Conservation (phyloP, 2,113 vertebrate species). For the Aspidoscelis tigris region DNA sequence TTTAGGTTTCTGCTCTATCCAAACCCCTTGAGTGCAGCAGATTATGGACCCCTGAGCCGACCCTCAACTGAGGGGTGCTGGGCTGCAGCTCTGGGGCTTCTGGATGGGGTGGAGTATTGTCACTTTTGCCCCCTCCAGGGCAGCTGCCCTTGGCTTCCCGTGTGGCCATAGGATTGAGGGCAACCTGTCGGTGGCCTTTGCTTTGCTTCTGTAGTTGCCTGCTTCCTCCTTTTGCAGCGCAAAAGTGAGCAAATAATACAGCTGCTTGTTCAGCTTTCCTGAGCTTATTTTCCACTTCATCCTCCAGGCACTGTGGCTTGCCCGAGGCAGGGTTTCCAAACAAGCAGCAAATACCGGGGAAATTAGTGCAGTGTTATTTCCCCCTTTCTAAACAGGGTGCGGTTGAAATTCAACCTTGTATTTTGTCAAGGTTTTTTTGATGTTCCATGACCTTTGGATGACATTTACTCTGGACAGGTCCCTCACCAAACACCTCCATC, state of each 20-base stretch:
- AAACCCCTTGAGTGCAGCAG: too few species aligned
- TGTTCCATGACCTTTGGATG: constrained; percentile 63
- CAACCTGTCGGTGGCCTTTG: not conserved
- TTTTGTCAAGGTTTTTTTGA: constrained; percentile 15
- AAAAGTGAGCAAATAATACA: constrained; percentile 9
- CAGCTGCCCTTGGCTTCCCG: too few species aligned
- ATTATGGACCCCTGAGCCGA: too few species aligned
- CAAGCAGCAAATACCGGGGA: constrained; percentile 58
- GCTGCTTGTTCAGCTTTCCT: constrained; percentile 15
- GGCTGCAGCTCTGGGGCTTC: too few species aligned
- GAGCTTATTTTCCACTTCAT: constrained; percentile 20
- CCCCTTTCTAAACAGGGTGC: not conserved
- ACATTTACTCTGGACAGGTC: constrained; percentile 51
- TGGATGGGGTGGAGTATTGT: too few species aligned
- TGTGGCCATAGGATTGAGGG: not conserved
- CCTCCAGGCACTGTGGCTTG: constrained; percentile 34
- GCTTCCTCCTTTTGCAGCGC: constrained; percentile 25
- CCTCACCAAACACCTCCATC: constrained; percentile 34
- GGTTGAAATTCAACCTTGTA: constrained; percentile 56
- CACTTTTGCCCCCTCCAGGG: too few species aligned
- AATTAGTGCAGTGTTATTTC: constrained; percentile 43
- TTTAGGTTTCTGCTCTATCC: too few species aligned
- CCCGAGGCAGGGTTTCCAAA: constrained; percentile 55
- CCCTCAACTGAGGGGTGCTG: too few species aligned
- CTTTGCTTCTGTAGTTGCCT: constrained; percentile 24